phyloP scores from a whole-genome alignment of 2,113 vertebrate species.

The Haemorhous mexicanus region DNA sequence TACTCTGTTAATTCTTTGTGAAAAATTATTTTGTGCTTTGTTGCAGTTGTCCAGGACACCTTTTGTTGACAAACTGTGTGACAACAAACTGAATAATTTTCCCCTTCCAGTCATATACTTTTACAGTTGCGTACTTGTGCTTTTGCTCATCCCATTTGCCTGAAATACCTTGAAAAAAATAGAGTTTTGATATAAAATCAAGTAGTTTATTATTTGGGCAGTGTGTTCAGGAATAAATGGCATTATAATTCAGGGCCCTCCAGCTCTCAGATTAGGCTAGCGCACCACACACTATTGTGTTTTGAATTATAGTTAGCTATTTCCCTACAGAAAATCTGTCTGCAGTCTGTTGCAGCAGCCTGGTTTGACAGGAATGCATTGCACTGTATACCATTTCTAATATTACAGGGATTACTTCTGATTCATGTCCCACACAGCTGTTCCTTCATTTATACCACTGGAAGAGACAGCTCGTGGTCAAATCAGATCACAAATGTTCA shows the following conservation, averaged over 20 bases:
- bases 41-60: background rate
- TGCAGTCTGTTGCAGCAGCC: constrained; percentile 31
- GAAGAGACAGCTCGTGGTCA: constrained; percentile 45
- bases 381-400: constrained; percentile 28
- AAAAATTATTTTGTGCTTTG: background rate
- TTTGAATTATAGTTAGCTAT: background rate
- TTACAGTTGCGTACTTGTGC: background rate
- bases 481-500: constrained; percentile 52
- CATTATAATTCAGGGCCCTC: background rate
- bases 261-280: background rate
- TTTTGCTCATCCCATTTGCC: background rate
- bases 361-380: constrained; percentile 27
- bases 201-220: background rate
- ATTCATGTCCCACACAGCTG: constrained; percentile 66
- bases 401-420: constrained; percentile 52
- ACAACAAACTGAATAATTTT: background rate
- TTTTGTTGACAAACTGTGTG: background rate
- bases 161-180: background rate
- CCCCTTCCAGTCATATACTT: background rate
- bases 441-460: constrained; percentile 56
- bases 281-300: background rate
- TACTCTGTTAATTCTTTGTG: background rate
- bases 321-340: background rate
- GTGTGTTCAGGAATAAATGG: background rate
- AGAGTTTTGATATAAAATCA: background rate